These are phyloP conservation scores for Lithobates pipiens DNA, from an alignment of 2,797 vertebrate species.

Conservation along the genomic window DNA sequence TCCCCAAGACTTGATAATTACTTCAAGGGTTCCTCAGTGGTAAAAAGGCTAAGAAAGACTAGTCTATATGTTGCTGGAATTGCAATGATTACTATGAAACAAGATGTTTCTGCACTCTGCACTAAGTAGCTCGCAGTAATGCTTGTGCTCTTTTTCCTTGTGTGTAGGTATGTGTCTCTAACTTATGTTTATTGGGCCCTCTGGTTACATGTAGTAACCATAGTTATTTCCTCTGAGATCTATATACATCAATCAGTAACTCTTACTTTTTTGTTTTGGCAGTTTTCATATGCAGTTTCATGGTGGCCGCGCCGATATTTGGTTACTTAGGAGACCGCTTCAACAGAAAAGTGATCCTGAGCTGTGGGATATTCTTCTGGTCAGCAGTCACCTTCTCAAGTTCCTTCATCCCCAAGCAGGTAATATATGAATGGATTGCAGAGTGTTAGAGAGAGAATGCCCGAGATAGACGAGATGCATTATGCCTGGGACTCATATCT, in stretches of 20 bases:
- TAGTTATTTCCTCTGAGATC: not conserved
- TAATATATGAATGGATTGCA: slow-evolving; percentile 64
- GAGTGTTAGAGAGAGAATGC: not conserved
- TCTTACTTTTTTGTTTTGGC: slow-evolving; percentile 59
- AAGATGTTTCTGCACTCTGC: not conserved
- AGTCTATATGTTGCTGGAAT: no score
- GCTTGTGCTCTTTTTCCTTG: not conserved
- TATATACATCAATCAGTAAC: slow-evolving; percentile 24
- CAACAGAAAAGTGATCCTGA: slow-evolving; percentile 89
- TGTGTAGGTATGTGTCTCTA: not conserved
- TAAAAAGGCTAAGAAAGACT: no score
- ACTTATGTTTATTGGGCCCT: not conserved
- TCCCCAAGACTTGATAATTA: no score
- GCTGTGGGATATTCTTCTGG: slow-evolving; percentile 91
- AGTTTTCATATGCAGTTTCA: slow-evolving; percentile 93
- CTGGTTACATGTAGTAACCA: slow-evolving; percentile 22
- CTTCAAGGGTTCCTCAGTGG: no score
- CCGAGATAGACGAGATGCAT: not conserved
- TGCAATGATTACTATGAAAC: not conserved
- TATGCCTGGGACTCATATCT: not conserved
- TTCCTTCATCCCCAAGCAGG: slow-evolving; percentile 88
- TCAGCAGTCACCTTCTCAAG: slow-evolving; percentile 85
- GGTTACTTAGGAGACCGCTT: slow-evolving; percentile 90
- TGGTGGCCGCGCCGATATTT: slow-evolving; percentile 88
- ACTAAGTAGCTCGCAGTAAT: not conserved